Base-by-base conservation (phyloP, 2,113 vertebrate species). In the Toxotes chatareus region DNA sequence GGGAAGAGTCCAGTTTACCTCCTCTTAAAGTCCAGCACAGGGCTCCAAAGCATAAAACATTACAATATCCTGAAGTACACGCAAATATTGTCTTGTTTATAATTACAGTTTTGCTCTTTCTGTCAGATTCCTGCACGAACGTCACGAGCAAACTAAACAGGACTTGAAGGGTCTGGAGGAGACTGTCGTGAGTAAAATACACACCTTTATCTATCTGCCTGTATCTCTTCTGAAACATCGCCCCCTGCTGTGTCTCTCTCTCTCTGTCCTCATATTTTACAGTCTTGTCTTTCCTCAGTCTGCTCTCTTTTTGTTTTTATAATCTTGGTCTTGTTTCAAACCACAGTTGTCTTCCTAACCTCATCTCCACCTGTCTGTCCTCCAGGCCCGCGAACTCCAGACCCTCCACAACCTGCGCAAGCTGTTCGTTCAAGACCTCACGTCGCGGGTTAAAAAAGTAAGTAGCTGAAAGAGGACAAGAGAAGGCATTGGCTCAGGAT, bases 371-470 rank as follows among this genome's bases (percentile, higher is more conserved):
- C 56, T 85, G 6, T 87, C 38, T 73, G 51, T 76, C 57, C 66
- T 64, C 6, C 75, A 97, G 97, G 96, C 96, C 90, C 96, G 96
- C 64, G 97, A 98, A 93, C 97, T 98, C 95, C 97, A 98, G 96
- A 97, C 97, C 95, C 97, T 98, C 92, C 97, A 98, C 95, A 98
- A 98, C 95, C 96, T 98, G 93, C 97, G 97, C 94, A 98, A 97
- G 92, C 96, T 97, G 95, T 97, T 98, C 87, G 97, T 97, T 96
- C 96, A 98, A 96, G 97, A 98, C 95, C 96, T 98, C 95, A 97
- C 96, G 89, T 96, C 96, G 96, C 95, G 96, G 94, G 97, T 98
- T 96, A 97, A 97, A 96, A 97, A 96, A 96, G 97, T 97, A 76
- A 88, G 92, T 53, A 53, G 27, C 55, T 42, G 19, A 32, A 47